phyloP scores from a whole-genome alignment of 2,797 vertebrate genomes.

The Melopsittacus undulatus region DNA sequence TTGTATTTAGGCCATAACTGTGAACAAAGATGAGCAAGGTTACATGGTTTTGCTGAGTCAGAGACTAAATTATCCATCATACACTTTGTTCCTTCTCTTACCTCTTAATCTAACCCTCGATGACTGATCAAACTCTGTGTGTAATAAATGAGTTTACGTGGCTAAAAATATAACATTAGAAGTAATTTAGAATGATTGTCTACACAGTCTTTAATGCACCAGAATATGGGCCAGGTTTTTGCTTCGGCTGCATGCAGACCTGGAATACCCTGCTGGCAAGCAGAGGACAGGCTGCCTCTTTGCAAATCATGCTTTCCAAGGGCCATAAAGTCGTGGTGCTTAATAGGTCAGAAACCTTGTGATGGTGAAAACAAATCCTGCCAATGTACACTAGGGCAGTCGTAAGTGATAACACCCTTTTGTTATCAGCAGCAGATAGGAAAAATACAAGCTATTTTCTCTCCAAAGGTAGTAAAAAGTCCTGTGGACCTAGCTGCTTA shows the following conservation, averaged over 20 bases:
- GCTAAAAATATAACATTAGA: not conserved
- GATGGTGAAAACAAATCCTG: not conserved
- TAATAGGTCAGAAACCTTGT: constrained; percentile 5
- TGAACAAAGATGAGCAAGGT: not conserved
- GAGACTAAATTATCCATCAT: not conserved
- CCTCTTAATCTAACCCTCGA: not conserved
- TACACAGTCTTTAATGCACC: rapidly evolving
- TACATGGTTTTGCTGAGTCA: not conserved
- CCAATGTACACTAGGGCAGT: not conserved
- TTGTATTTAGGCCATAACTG: not conserved
- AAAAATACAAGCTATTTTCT: not conserved
- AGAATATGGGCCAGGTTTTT: not conserved
- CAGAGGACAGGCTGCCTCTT: not conserved
- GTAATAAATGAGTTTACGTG: not conserved
- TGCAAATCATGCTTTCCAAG: not conserved
- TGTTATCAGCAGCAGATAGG: not conserved
- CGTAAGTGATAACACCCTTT: not conserved
- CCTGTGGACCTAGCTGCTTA: not conserved
- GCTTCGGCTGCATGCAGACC: not conserved
- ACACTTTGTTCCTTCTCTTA: not conserved
- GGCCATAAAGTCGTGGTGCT: not conserved
- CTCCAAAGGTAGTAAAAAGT: not conserved
- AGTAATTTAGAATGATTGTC: not conserved
- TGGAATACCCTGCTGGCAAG: not conserved
- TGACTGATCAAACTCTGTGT: not conserved